Base-by-base conservation (phyloP, 2,888 invertebrate species). In the Tiliacea citrago region DNA sequence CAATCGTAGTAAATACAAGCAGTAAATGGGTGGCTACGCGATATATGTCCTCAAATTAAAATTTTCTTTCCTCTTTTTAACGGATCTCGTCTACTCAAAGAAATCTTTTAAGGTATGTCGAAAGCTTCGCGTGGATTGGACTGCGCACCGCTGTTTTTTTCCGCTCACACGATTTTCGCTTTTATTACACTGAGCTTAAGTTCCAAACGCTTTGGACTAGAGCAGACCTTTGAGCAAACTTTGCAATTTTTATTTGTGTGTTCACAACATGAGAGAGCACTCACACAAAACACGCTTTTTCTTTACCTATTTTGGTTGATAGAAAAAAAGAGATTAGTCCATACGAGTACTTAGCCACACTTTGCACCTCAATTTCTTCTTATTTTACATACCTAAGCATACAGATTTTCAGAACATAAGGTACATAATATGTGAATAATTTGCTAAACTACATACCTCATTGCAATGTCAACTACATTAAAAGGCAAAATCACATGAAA, bases 71-170 rank as follows among this genome's bases (percentile, higher is more conserved):
- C 93, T 94, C 92, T 94, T 93, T 94, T 92, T 92, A 93, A 93
- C 92, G 96, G 96, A 95, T 93, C 95, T 94, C 95, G 93, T 95
- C 93, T 94, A 92, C 91, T 91, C 91, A 91, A 95, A 96, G 96
- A 96, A 96, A 96, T 92, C 95, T 96, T 85, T 93, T 96, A 94
- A 96, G 96, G 96, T 96, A 96, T 91, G 96, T 96, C 93, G 90
- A 91, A 90, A 88, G 95, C 95, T 96, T 95, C 91, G 91, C 93
- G 93, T 91, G 90, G 82, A 86, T 79, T 86, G 87, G 89, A 91
- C 88, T 86, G 78, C 88, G 89, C 93, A 93, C 93, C 92, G 92
- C 93, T 94, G 90, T 92, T 86, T 85, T 77, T 89, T 91, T 91
- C 88, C 86, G 90, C 91, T 92, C 91, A 93, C 95, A 93, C 91